These are phyloP conservation scores for Polyodon spathula DNA, from an alignment of 2,113 vertebrate genomes.

Conservation along the genomic window DNA sequence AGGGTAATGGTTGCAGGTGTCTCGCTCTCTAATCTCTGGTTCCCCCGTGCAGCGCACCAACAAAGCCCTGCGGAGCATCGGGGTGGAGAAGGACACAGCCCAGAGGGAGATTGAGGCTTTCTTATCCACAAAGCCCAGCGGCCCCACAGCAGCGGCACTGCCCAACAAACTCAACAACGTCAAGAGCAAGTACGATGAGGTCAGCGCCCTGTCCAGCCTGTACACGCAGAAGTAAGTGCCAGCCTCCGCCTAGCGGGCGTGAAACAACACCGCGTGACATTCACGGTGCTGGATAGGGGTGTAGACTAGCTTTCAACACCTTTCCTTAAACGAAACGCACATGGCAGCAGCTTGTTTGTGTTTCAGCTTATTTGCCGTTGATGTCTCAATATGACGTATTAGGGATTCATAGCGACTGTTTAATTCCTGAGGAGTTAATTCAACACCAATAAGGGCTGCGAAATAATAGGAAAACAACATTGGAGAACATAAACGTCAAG, in stretches of 20 bases:
- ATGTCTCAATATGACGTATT: too few relatives aligned
- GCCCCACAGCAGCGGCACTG: conserved; percentile 55
- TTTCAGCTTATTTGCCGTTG: too few relatives aligned
- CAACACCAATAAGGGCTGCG: too few relatives aligned
- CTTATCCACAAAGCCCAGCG: conserved; percentile 50
- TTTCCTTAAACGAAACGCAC: too few relatives aligned
- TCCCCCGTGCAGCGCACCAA: conserved; percentile 51
- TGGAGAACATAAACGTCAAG: neutral
- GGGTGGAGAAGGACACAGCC: conserved; percentile 59
- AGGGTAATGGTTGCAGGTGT: neutral
- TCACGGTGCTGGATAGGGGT: too few relatives aligned
- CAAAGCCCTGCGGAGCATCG: conserved; percentile 59
- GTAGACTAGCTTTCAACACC: too few relatives aligned
- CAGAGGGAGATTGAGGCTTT: conserved; percentile 67
- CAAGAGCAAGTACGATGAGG: conserved; percentile 68
- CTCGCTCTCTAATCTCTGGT: conserved; percentile 22
- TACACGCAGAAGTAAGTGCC: conserved; percentile 75
- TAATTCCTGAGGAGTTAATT: too few relatives aligned
- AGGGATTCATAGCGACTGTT: too few relatives aligned
- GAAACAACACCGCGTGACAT: neutral
- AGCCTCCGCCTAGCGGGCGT: neutral
- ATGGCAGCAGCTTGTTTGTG: too few relatives aligned
- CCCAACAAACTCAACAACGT: conserved; percentile 59
- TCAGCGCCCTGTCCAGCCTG: conserved; percentile 63
- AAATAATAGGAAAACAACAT: neutral